A percentile compares a stretch with the other conserved stretches of the same genome.
These are phyloP conservation scores for Micrasema minimum DNA, from an alignment of 1,140 invertebrate species.

Conservation along the genomic window DNA sequence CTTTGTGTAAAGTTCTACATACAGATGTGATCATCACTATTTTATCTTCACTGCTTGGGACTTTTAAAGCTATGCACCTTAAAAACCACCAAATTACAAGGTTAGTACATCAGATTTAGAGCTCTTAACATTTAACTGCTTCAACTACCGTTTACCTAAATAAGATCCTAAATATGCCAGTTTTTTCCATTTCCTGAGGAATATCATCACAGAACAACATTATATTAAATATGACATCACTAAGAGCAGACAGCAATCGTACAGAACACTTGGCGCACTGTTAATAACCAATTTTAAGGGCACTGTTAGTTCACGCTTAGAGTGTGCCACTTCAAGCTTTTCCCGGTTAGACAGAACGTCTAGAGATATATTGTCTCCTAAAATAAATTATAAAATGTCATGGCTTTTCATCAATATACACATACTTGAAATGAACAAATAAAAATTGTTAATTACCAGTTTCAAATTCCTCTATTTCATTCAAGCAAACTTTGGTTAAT, in stretches of 20 bases:
- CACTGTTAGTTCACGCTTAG: slow-evolving; percentile 42
- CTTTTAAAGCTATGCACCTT: slow-evolving; percentile 45
- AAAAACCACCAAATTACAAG: no score
- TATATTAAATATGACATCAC: slow-evolving; percentile 47
- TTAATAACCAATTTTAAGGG: slow-evolving; percentile 33
- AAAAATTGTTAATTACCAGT: slow-evolving; percentile 10
- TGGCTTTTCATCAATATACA: neutral
- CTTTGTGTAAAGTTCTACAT: slow-evolving; percentile 43
- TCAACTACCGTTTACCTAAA: slow-evolving; percentile 48
- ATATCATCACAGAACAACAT: slow-evolving; percentile 37
- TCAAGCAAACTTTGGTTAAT: slow-evolving; percentile 40
- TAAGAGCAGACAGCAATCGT: slow-evolving; percentile 29
- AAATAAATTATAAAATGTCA: slow-evolving; percentile 22
- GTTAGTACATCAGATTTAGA: no score
- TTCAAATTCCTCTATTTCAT: slow-evolving; percentile 41
- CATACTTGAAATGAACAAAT: slow-evolving; percentile 1
- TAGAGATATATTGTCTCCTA: slow-evolving; percentile 45
- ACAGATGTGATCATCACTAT: slow-evolving; percentile 37
- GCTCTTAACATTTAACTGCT: no score
- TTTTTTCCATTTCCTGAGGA: slow-evolving; percentile 32
- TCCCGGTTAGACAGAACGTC: slow-evolving; percentile 40
- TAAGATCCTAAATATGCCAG: slow-evolving; percentile 46
- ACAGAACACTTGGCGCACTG: slow-evolving; percentile 44
- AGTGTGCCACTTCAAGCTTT: slow-evolving; percentile 43
- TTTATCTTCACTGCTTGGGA: slow-evolving; percentile 14